These are phyloP conservation scores for Apostichopus californicus DNA, from an alignment of 35 echinoderm and acorn worm genomes.

Conservation along the genomic window DNA sequence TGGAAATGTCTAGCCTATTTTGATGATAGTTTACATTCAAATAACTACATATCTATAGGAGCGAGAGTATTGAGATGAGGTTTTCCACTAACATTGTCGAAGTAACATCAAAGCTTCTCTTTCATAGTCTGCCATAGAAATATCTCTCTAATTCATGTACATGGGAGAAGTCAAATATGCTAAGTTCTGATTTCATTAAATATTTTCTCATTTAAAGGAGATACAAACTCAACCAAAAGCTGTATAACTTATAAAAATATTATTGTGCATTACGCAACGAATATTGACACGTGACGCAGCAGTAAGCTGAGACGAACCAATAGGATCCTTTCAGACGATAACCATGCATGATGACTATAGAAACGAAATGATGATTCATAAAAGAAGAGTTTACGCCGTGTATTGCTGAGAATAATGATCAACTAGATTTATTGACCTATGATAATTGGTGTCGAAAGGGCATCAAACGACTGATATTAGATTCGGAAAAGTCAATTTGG, in stretches of 20 bases:
- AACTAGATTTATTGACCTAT: constrained; percentile 23
- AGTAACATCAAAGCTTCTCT: too few species aligned
- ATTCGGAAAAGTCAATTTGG: constrained; percentile 44
- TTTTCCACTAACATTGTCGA: too few species aligned
- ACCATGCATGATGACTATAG: background rate
- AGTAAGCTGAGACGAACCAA: background rate
- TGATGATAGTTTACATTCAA: too few species aligned
- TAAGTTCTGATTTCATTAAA: background rate
- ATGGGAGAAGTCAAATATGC: too few species aligned
- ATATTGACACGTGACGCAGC: background rate
- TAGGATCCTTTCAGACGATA: background rate
- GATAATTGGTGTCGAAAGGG: constrained; percentile 40
- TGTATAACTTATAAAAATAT: too few species aligned
- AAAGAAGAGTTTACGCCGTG: background rate
- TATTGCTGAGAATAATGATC: constrained; percentile 1
- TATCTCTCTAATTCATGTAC: too few species aligned
- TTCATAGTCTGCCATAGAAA: too few species aligned
- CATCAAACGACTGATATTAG: background rate
- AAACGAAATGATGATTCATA: constrained; percentile 21
- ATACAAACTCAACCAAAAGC: too few species aligned
- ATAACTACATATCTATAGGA: too few species aligned
- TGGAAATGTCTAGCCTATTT: too few species aligned
- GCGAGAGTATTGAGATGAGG: too few species aligned
- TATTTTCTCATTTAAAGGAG: background rate
- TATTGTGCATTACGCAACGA: background rate